Evolutionary conservation across 2,797 vertebrate species (phyloP).

Genomic region (Cottoperca gobio): DNA sequence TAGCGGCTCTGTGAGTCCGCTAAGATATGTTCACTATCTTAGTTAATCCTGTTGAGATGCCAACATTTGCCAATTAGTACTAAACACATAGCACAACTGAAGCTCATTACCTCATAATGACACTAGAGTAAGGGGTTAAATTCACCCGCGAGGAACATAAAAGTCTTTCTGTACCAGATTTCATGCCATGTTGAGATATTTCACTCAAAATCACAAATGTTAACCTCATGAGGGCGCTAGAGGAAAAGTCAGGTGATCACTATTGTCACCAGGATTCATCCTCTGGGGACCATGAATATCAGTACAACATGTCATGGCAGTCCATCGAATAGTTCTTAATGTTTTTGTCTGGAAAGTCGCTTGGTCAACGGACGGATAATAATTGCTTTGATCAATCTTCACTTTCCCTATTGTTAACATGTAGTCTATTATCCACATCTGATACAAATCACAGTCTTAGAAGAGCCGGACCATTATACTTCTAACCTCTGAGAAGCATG

Average conservation of each 20-base stretch:
- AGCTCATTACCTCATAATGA: background rate
- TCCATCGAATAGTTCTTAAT: slow-evolving; percentile 20
- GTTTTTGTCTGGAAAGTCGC: background rate
- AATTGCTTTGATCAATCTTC: background rate
- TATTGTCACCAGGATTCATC: background rate
- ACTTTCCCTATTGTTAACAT: slow-evolving; percentile 14
- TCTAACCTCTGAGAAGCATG: slow-evolving; percentile 22
- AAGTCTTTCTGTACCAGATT: slow-evolving; percentile 14
- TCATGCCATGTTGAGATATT: slow-evolving; percentile 4
- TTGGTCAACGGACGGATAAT: background rate
- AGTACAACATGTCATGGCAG: background rate
- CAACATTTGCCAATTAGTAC: background rate
- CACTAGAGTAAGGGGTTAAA: background rate
- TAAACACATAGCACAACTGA: background rate
- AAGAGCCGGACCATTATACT: slow-evolving; percentile 33
- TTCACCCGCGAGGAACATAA: background rate
- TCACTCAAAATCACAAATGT: background rate
- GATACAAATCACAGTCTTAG: slow-evolving; percentile 31
- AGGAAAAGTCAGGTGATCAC: background rate
- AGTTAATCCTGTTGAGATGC: background rate
- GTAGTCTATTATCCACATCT: slow-evolving; percentile 21
- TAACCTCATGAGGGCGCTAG: background rate
- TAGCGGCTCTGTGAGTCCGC: no score
- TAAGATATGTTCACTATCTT: background rate
- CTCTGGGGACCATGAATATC: background rate